phyloP scores from a whole-genome alignment of 2,888 invertebrate species.

The Kryphioiulus occultus region DNA sequence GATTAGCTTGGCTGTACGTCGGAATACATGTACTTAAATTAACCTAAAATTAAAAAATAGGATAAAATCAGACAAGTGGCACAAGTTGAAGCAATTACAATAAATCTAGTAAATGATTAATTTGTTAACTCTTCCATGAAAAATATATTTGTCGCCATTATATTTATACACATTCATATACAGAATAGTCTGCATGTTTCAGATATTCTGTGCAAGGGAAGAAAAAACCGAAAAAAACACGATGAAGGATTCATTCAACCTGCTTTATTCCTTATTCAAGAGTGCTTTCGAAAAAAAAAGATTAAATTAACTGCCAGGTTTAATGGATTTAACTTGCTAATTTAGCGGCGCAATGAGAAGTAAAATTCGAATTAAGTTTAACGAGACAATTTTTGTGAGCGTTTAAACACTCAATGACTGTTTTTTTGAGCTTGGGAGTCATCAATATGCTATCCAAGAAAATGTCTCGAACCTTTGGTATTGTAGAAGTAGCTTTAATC shows the following conservation, averaged over 20 bases:
- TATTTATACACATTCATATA: too few species aligned
- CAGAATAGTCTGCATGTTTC: background rate
- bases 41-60: too few species aligned
- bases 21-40: too few species aligned
- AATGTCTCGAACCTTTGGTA: background rate
- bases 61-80: too few species aligned
- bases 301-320: background rate
- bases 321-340: background rate
- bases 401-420: background rate
- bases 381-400: background rate
- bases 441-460: background rate
- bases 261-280: background rate
- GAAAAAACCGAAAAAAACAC: too few species aligned
- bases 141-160: too few species aligned
- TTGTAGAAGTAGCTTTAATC: background rate
- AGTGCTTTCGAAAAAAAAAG: background rate
- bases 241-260: background rate
- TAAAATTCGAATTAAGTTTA: slow-evolving; percentile 25
- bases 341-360: background rate
- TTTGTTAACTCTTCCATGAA: too few species aligned
- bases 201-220: too few species aligned
- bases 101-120: too few species aligned
- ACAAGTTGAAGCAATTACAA: too few species aligned
- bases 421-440: background rate
- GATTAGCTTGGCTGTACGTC: too few species aligned